phyloP scores from a whole-genome alignment of 1,140 invertebrate genomes.

The Drosophila cardini region DNA sequence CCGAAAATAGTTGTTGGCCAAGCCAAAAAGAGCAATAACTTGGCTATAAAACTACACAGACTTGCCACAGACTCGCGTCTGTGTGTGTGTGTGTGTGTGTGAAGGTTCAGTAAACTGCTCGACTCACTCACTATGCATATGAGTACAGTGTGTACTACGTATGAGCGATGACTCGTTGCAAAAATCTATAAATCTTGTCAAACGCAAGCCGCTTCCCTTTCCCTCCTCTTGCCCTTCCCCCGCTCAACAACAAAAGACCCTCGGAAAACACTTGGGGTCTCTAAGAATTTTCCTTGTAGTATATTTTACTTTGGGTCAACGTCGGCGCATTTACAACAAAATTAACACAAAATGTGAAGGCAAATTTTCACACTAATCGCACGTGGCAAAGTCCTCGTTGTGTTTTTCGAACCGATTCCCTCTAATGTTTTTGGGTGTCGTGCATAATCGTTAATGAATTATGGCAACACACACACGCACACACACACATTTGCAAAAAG shows the following conservation, averaged over 20 bases:
- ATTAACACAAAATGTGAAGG: conserved; percentile 67
- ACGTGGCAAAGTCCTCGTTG: conserved; percentile 30
- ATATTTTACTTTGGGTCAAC: conserved; percentile 27
- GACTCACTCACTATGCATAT: conserved; percentile 33
- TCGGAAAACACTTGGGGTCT: conserved; percentile 5
- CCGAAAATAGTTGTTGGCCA: conserved; percentile 49
- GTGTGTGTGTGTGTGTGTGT: conserved; percentile 16
- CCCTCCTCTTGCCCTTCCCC: not conserved
- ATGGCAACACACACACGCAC: conserved; percentile 43
- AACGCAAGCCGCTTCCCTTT: conserved; percentile 28
- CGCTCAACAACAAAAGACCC: not conserved
- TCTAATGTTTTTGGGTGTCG: conserved; percentile 61
- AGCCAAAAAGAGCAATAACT: conserved; percentile 31
- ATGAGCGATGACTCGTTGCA: conserved; percentile 67
- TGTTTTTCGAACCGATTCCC: conserved; percentile 2
- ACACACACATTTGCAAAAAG: conserved; percentile 13
- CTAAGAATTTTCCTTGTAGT: conserved; percentile 3
- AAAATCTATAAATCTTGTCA: conserved; percentile 76
- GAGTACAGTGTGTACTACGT: conserved; percentile 18
- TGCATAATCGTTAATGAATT: conserved; percentile 82
- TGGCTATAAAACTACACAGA: conserved; percentile 21
- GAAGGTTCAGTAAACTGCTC: conserved; percentile 55
- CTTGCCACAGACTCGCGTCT: conserved; percentile 23
- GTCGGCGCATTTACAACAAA: conserved; percentile 39
- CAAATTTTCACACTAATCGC: conserved; percentile 62